phyloP scores from a whole-genome alignment of 2,113 vertebrate species.

The Chaetodon trifascialis region DNA sequence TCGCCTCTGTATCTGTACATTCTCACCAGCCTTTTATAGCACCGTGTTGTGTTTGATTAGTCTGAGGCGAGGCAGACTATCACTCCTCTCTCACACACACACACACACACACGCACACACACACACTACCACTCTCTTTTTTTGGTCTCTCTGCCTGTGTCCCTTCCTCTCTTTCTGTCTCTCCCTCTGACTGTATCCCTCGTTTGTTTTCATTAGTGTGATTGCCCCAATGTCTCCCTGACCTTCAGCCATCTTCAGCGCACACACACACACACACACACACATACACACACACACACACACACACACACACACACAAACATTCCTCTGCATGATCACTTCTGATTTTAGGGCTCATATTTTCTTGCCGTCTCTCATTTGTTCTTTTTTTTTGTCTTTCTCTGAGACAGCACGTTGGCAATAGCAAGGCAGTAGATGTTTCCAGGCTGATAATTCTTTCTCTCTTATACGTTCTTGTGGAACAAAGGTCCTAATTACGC shows the following conservation, averaged over 20 bases:
- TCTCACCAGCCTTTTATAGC: slow-evolving; percentile 62
- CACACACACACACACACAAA: slow-evolving; percentile 42
- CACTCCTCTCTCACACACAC: slow-evolving; percentile 33
- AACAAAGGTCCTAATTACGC: slow-evolving; percentile 18
- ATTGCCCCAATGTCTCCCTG: slow-evolving; percentile 85
- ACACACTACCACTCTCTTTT: slow-evolving; percentile 12
- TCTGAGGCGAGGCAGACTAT: slow-evolving; percentile 66
- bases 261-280: slow-evolving; percentile 20
- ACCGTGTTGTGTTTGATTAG: slow-evolving; percentile 81
- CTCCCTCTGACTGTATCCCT: slow-evolving; percentile 71
- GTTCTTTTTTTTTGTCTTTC: neutral
- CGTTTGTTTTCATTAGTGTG: slow-evolving; percentile 89
- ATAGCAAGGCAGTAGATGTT: slow-evolving; percentile 13
- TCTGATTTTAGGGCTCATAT: slow-evolving; percentile 70
- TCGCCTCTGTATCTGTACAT: slow-evolving; percentile 63
- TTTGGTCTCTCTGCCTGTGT: slow-evolving; percentile 46
- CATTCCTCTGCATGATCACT: slow-evolving; percentile 68
- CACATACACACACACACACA: slow-evolving; percentile 29
- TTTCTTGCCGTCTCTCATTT: slow-evolving; percentile 63
- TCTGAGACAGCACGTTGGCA: neutral
- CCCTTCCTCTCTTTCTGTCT: slow-evolving; percentile 48
- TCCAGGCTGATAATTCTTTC: slow-evolving; percentile 16
- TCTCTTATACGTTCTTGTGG: neutral
- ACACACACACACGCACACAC: slow-evolving; percentile 19
- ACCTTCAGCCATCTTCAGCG: slow-evolving; percentile 82